phyloP scores from a whole-genome alignment of 1,140 invertebrate species.

The Sitophilus oryzae region DNA sequence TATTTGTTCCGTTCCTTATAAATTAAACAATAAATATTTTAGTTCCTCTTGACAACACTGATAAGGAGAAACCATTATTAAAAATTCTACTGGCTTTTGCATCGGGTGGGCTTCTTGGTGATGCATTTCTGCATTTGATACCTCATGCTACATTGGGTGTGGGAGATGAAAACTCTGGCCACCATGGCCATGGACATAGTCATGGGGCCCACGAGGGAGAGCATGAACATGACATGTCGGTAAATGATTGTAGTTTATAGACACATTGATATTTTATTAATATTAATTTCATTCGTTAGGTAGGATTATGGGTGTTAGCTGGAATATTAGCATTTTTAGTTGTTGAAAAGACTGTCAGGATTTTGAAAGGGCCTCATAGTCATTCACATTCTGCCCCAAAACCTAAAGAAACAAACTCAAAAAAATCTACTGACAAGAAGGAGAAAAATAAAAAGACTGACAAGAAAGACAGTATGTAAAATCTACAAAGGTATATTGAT shows the following conservation, averaged over 20 bases:
- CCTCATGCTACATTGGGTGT: constrained; percentile 81
- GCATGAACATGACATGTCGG: constrained; percentile 45
- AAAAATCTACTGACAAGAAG: constrained; percentile 28
- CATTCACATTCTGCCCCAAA: constrained; percentile 49
- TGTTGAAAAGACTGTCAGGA: constrained; percentile 87
- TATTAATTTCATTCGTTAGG: background rate
- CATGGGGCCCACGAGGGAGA: constrained; percentile 47
- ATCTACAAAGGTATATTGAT: constrained; percentile 35
- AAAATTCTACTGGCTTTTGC: constrained; percentile 91
- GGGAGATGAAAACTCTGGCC: constrained; percentile 45
- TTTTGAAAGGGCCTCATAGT: constrained; percentile 78
- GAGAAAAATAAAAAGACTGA: constrained; percentile 38
- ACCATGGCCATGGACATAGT: constrained; percentile 51
- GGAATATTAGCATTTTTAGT: constrained; percentile 90
- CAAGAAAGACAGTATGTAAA: constrained; percentile 44
- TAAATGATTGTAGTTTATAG: constrained; percentile 3
- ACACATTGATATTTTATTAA: constrained; percentile 64
- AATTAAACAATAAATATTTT: too few species aligned
- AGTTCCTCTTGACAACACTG: constrained; percentile 85
- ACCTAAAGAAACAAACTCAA: constrained; percentile 19
- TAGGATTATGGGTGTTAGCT: constrained; percentile 78
- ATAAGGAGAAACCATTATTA: constrained; percentile 74
- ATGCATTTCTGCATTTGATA: constrained; percentile 95
- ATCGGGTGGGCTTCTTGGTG: constrained; percentile 88
- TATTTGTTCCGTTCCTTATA: too few species aligned